Percentiles rank a stretch among this genome's conserved stretches.
Evolutionary conservation across 1,140 invertebrate genomes (phyloP).

Genomic region (Oncopodura yosiiana): DNA sequence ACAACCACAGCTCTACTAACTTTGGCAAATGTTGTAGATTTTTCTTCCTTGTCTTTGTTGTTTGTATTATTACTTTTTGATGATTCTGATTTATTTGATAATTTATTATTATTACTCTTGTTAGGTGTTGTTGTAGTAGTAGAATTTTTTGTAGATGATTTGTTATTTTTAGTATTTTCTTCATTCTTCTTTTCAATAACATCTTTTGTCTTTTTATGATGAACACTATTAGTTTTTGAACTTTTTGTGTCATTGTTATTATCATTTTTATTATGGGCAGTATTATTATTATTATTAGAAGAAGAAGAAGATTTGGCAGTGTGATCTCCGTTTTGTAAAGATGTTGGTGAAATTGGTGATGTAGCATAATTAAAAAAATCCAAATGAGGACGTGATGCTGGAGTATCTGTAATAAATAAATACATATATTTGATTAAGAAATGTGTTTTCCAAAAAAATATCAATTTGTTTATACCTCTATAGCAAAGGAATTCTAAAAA

Average conservation of each 20-base stretch:
- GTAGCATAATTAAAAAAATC: conserved; percentile 59
- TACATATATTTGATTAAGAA: not conserved
- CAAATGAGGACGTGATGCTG: conserved; percentile 58
- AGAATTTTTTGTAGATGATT: not conserved
- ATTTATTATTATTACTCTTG: not conserved
- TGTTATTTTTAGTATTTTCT: not conserved
- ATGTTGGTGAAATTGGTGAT: not conserved
- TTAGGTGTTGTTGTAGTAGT: not conserved
- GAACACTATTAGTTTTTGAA: not conserved
- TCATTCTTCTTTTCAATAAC: not conserved
- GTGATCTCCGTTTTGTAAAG: not conserved
- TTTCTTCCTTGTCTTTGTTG: not conserved
- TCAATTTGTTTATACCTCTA: conserved; percentile 55
- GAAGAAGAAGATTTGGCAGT: conserved; percentile 39
- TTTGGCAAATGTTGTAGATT: not conserved
- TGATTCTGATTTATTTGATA: not conserved
- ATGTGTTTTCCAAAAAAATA: not conserved
- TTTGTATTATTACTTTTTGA: not conserved
- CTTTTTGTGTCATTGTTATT: not conserved
- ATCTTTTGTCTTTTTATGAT: not conserved
- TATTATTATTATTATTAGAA: not conserved
- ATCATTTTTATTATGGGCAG: not conserved
- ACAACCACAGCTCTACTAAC: not conserved
- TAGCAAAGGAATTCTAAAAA: conserved; percentile 82
- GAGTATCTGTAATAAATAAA: conserved; percentile 47